Percentiles rank a stretch among this genome's conserved stretches.
Conservation (phyloP, 1,140 invertebrate genomes). For the Agrilus planipennis region DNA sequence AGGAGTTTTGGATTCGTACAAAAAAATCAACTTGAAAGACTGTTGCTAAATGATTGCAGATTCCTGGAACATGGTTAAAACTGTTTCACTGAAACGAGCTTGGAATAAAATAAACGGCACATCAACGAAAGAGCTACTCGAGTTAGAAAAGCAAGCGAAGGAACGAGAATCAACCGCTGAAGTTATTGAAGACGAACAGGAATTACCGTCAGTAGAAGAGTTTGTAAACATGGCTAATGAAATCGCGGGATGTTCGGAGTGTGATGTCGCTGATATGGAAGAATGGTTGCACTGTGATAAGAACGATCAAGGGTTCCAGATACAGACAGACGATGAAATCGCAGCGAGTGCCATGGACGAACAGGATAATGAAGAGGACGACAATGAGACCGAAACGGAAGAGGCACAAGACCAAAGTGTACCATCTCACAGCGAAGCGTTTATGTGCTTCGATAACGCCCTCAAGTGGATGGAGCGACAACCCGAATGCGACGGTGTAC, state of each 20-base stretch:
- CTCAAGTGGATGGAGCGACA: background rate
- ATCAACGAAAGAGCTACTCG: background rate
- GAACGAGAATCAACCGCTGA: background rate
- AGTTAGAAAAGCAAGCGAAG: background rate
- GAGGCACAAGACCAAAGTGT: background rate
- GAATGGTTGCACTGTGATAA: background rate
- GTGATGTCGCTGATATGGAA: background rate
- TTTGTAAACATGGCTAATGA: background rate
- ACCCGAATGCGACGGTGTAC: conserved; percentile 1
- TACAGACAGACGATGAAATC: conserved; percentile 2
- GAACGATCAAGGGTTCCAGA: background rate
- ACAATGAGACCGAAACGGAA: background rate
- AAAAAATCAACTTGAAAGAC: conserved; percentile 1
- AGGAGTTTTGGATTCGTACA: background rate
- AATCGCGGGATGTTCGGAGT: background rate
- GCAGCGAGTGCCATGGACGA: background rate
- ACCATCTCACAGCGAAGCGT: background rate
- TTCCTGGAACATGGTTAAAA: background rate
- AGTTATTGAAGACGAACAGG: background rate
- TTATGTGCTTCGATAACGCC: background rate
- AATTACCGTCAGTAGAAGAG: background rate
- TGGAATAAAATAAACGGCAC: background rate
- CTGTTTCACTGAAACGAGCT: no score
- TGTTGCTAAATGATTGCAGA: background rate
- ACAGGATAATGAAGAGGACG: background rate